Conservation (phyloP, 2,888 invertebrate genomes). For the Amphipyra berbera region DNA sequence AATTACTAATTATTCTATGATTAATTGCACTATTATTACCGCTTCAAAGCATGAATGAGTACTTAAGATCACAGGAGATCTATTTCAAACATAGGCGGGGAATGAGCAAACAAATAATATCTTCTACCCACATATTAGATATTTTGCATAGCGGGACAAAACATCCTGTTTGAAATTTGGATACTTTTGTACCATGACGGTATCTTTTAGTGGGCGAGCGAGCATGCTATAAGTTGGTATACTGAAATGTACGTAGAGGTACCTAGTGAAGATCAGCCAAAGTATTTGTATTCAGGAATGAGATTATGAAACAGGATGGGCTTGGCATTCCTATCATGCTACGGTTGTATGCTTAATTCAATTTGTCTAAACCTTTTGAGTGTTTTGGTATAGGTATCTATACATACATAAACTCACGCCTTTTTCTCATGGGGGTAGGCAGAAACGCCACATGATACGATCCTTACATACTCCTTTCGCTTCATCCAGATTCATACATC, state of each 20-base stretch:
- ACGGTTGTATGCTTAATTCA: not conserved
- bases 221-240: conserved; percentile 16
- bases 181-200: conserved; percentile 27
- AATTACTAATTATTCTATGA: conserved; percentile 22
- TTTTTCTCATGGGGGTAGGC: too few relatives aligned
- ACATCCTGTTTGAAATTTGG: conserved; percentile 59
- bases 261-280: conserved; percentile 23
- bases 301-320: conserved; percentile 27
- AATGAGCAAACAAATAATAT: conserved; percentile 56
- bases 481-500: too few relatives aligned
- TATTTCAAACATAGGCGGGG: conserved; percentile 63
- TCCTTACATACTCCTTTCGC: too few relatives aligned
- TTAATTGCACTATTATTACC: conserved; percentile 55
- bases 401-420: too few relatives aligned
- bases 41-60: conserved; percentile 57
- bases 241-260: not conserved
- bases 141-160: conserved; percentile 47
- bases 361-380: not conserved
- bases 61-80: conserved; percentile 66
- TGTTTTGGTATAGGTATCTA: too few relatives aligned
- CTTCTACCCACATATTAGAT: conserved; percentile 53
- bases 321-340: not conserved
- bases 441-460: too few relatives aligned
- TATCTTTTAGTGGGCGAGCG: conserved; percentile 25
- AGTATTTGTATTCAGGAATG: conserved; percentile 9